phyloP scores from a whole-genome alignment of 2,797 vertebrate species.

The Catharus ustulatus region DNA sequence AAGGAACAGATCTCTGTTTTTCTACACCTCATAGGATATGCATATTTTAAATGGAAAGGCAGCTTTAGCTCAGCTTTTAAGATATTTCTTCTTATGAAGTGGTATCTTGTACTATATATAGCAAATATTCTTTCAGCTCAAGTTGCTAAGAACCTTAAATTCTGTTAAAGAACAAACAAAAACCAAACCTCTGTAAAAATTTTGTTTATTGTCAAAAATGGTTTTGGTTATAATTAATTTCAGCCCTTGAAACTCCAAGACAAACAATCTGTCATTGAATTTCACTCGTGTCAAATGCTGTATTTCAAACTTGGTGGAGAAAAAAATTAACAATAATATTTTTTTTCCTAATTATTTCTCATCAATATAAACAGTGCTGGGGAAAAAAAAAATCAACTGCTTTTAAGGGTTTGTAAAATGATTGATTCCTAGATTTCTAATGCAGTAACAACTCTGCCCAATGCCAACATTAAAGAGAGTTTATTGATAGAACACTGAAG shows the following conservation, averaged over 20 bases:
- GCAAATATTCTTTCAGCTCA: background rate
- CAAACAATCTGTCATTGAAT: background rate
- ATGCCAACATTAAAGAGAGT: slow-evolving; percentile 5
- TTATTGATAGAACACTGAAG: slow-evolving; percentile 31
- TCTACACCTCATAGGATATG: background rate
- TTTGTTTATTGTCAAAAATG: background rate
- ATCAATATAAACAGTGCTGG: background rate
- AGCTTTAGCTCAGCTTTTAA: background rate
- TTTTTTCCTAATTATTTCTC: background rate
- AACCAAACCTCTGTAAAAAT: background rate
- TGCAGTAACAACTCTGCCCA: slow-evolving; percentile 5
- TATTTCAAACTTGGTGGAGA: background rate
- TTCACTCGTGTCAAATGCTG: background rate
- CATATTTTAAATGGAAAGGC: background rate
- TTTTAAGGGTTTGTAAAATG: slow-evolving; percentile 42
- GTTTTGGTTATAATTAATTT: background rate
- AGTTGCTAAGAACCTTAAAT: background rate
- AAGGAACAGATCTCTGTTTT: background rate
- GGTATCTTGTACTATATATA: background rate
- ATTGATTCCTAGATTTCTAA: slow-evolving; percentile 33
- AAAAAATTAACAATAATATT: background rate
- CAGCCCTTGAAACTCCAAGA: background rate
- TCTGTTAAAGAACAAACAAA: background rate
- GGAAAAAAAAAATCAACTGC: background rate
- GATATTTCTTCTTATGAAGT: background rate